Base-by-base conservation (phyloP, 1,140 invertebrate genomes). In the Tetranychus cinnabarinus region DNA sequence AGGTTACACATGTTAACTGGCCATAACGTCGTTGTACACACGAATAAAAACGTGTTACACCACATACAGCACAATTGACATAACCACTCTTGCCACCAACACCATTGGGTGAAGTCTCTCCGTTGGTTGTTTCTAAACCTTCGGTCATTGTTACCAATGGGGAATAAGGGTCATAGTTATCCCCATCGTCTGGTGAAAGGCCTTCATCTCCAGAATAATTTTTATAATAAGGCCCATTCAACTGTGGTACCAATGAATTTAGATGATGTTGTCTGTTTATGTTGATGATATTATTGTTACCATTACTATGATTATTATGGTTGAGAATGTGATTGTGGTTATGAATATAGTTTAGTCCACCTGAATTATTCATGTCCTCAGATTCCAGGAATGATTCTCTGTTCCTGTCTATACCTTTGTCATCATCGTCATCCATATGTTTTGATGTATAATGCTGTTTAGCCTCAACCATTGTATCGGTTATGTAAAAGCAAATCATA, bases 61-160 rank as follows among this genome's bases (percentile, higher is more conserved):
- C 54, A 61, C 62, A 63, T 34, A 63, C 62, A 37, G 63, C 62
- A 55, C 62, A 63, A 35, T 58, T 63, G 12, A 63, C 62, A 47
- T 46, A 62, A 35, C 62, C 62, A 34, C 59, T 50, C 36, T 59
- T 59, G 1, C 31, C 46, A 5, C 57, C 57, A 15, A 12, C 10
- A 45, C 50, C 50, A 23, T 52, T 52, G 50, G n/a, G n/a, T 31
- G 50, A n/a, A 52, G 13, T 33, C n/a, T 52, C 31, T n/a, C 50
- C 50, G 23, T 52, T 52, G 50, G 50, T 52, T 8, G n/a, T n/a
- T 33, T 52, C 50, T 2, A 52, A 8, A 23, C 50, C 50, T 52
- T 52, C 50, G n/a, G 50, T 52, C 50, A 52, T 52, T 8, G 50
- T 52, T n/a, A 52, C 50, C 50, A 52, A 23, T 31, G 50, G 50